These are phyloP conservation scores for Shinisaurus crocodilurus DNA, from an alignment of 2,113 vertebrate genomes.

Conservation along the genomic window DNA sequence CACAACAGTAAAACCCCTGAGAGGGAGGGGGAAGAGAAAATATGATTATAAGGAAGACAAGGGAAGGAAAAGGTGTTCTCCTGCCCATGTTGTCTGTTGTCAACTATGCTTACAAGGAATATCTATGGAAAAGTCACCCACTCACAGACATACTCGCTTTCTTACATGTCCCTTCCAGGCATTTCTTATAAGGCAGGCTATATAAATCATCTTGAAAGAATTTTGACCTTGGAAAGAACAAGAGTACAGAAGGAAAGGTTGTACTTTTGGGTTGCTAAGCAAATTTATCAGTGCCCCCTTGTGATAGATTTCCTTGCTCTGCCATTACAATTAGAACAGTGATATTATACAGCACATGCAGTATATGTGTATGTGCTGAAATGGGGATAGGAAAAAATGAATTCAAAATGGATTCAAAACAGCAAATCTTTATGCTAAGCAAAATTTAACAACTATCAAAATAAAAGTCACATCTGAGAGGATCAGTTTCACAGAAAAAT, in stretches of 20 bases:
- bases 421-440: neutral
- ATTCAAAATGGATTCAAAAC: neutral
- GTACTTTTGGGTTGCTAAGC: too few relatives aligned
- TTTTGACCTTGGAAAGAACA: neutral
- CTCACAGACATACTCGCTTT: conserved; percentile 2
- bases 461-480: neutral
- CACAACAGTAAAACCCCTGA: conserved; percentile 87
- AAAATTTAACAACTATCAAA: neutral
- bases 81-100: neutral
- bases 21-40: conserved; percentile 19
- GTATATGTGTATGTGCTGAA: neutral
- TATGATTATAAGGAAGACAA: neutral
- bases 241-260: neutral
- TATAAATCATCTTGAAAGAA: neutral
- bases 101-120: neutral
- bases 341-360: neutral
- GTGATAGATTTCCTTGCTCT: too few relatives aligned
- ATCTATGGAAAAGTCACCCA: neutral
- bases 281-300: neutral
- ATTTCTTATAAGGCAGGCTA: neutral
- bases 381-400: neutral
- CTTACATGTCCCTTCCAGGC: neutral
- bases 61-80: neutral
- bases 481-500: neutral
- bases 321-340: neutral